Evolutionary conservation across 2,113 vertebrate species (phyloP), one percentile per base, ranked within the genome.

Genomic region (Pitta sordida): DNA sequence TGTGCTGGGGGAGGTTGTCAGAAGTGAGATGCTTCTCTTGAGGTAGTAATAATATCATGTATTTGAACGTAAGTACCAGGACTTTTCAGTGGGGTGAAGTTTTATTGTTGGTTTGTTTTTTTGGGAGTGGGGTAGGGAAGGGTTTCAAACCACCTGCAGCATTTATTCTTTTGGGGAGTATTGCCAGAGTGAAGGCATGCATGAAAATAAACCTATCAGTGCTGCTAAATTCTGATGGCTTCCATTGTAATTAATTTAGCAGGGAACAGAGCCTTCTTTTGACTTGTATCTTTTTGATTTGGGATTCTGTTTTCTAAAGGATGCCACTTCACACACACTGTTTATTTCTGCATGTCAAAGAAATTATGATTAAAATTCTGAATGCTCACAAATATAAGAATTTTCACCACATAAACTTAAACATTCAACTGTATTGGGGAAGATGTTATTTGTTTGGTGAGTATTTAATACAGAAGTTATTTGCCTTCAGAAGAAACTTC

Each of bases 241-340:
- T 27, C 90, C 88, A 90, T 92, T 97, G 94, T 92, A 96, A 96
- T 94, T 88, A 96, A 96, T 96, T 97, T 97, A 94, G 80, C 85
- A 94, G 92, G 88, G 85, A 96, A 60, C 91, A 80, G 91, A 96
- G 44, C 67, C 55, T 94, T 81, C 81, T 90, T 79, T 96, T 76
- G 48, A 69, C 52, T 93, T 68, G 49, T 86, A 62, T 92, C 39
- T 82, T 86, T 86, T 62, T 86, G 64, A 81, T 92, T 95, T 94
- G 44, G 56, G 69, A 96, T 87, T 91, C 93, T 91, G 14, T 83
- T 96, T 97, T 96, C 64, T 82, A 63, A 80, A 94, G 76, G 74
- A 48, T 93, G 59, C 62, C 70, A 64, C 77, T 96, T 96, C 70
- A 95, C 79, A 60, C 58, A 60, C 76, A 79, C 73, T 59, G 21